phyloP scores from a whole-genome alignment of 37 sponge, comb jelly and placozoan species.

The Hexactinellida sp. region DNA sequence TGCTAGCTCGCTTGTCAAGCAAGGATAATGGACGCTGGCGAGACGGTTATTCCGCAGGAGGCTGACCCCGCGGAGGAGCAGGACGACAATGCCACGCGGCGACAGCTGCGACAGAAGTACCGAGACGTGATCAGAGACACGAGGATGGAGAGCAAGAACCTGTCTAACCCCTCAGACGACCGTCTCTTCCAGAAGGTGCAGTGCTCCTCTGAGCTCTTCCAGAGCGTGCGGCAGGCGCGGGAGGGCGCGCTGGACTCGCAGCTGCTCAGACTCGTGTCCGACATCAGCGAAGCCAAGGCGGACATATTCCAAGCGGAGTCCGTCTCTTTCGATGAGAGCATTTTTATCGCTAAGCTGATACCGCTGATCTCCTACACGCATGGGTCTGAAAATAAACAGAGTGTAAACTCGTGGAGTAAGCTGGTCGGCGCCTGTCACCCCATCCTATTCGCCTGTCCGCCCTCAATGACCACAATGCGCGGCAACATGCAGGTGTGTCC shows the following conservation, averaged over 20 bases:
- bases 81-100: background rate
- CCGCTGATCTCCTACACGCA: background rate
- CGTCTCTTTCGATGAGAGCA: background rate
- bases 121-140: background rate
- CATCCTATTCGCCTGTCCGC: background rate
- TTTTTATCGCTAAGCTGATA: background rate
- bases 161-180: background rate
- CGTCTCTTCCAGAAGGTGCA: constrained; percentile 13
- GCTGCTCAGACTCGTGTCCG: background rate
- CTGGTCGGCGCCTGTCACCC: background rate
- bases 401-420: background rate
- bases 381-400: background rate
- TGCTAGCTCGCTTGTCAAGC: too few relatives aligned
- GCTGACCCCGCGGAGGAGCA: background rate
- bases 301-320: background rate
- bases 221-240: background rate
- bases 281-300: background rate
- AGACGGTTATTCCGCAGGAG: background rate
- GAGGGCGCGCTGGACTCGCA: background rate
- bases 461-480: background rate
- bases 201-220: constrained; percentile 2
- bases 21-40: too few relatives aligned
- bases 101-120: constrained; percentile 12
- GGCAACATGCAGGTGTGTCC: background rate
- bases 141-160: background rate